Evolutionary conservation across 35 echinoderm and acorn worm genomes (phyloP).

Genomic region (Ophioderma brevispina): DNA sequence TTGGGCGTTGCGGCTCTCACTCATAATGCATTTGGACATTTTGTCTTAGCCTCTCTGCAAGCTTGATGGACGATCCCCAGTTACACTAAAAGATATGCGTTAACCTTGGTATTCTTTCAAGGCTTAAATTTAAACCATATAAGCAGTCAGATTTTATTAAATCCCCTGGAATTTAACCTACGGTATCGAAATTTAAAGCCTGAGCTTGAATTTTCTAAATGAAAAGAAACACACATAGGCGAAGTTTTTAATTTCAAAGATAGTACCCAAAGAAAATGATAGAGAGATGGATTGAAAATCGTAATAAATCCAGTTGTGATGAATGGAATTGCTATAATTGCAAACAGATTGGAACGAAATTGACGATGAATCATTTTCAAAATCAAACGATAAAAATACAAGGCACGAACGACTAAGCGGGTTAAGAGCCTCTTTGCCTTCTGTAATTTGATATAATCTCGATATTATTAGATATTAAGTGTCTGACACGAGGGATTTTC

Average conservation of each 20-base stretch:
- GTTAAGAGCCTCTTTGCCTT: neutral
- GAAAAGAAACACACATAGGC: neutral
- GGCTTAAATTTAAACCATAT: too few species aligned
- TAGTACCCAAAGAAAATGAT: too few species aligned
- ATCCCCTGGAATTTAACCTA: neutral
- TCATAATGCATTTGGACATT: neutral
- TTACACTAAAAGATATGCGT: neutral
- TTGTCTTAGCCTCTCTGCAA: neutral
- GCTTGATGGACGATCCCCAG: neutral
- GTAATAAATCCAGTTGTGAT: too few species aligned
- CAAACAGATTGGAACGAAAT: neutral
- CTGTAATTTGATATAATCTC: neutral
- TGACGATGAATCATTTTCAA: neutral
- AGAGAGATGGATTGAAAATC: too few species aligned
- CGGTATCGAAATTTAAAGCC: too few species aligned
- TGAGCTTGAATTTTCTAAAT: neutral
- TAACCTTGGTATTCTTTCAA: neutral
- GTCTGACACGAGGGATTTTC: neutral
- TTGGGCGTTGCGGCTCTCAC: neutral
- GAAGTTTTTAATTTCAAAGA: too few species aligned
- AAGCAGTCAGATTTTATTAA: neutral
- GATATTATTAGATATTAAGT: slow-evolving; percentile 12
- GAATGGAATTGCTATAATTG: neutral
- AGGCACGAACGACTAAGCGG: neutral
- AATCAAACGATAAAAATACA: neutral